Base-by-base conservation (phyloP, 2,888 invertebrate species). In the Euproctis similis region DNA sequence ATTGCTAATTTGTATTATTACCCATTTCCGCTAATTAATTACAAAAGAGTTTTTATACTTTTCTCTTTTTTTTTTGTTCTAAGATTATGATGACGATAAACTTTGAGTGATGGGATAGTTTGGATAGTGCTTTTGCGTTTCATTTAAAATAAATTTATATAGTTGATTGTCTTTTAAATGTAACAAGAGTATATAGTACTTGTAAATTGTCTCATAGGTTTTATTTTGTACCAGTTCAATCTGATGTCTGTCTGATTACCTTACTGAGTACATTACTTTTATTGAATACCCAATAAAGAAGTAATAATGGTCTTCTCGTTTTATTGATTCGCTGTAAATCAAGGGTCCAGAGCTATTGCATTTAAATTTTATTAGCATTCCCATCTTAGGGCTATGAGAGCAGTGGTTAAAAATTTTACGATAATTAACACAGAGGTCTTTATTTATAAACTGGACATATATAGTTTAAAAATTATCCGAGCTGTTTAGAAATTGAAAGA, bases 251-350 rank as follows among this genome's bases (percentile, higher is more conserved):
- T 47, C 59, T 63, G 62, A 66, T 71, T 69, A 68, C 65, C 39
- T 71, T 69, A 68, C 65, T 38, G 49, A 66, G 62, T 74, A 68
- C 75, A 72, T 78, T 80, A 71, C 69, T 76, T 80, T 81, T 82
- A 80, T 81, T 76, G 76, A 75, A 69, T 68, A 60, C 66, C 71
- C 59, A 68, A 70, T 82, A 80, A 82, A 81, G 54, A 55, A 59
- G 74, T 76, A 80, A 80, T 78, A 75, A 81, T 73, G 63, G 75
- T 73, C 75, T 71, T 67, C 70, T 62, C 67, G n/a, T 76, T 82
- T 82, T 81, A 80, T 81, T 78, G 80, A 77, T 77, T 73, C 76
- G 67, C 69, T 75, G 78, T 82, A 82, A 82, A 82, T 81, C 76
- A 80, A 71, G 67, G 57, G 70, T 71, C 70, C 67, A 68, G n/a